phyloP scores from a whole-genome alignment of 2,797 vertebrate species.

The Manis crassicaudata region DNA sequence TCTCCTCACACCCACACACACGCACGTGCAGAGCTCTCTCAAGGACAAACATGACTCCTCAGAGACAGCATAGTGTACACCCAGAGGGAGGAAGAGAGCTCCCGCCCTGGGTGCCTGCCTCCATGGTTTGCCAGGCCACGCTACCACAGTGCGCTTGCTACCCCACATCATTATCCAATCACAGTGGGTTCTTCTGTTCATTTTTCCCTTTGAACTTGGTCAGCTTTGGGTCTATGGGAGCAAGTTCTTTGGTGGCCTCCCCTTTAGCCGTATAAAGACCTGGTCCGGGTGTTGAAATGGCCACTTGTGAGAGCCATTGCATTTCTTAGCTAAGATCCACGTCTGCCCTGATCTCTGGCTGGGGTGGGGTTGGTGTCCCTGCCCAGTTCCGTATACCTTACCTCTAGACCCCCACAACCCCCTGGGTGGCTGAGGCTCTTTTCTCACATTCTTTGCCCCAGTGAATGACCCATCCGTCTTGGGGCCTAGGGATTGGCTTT shows the following conservation, averaged over 20 bases:
- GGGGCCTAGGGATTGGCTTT: neutral
- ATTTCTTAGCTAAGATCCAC: neutral
- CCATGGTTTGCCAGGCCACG: neutral
- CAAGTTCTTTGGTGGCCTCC: neutral
- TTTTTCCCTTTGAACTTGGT: neutral
- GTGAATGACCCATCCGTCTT: neutral
- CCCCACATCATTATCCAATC: neutral
- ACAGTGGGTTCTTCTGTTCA: neutral
- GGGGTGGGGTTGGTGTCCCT: neutral
- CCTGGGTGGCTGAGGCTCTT: neutral
- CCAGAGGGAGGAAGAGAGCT: neutral
- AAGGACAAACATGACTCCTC: conserved; percentile 6
- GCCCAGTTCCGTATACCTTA: neutral
- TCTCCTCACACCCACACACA: neutral
- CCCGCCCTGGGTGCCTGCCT: neutral
- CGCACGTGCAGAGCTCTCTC: neutral
- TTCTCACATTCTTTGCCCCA: neutral
- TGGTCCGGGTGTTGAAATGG: neutral
- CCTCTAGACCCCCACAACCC: neutral
- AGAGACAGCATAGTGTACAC: neutral
- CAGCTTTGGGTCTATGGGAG: neutral
- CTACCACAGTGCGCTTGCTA: neutral
- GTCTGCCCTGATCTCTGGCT: neutral
- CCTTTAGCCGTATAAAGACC: neutral
- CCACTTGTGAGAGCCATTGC: neutral